Evolutionary conservation across 2,113 vertebrate genomes (phyloP).

Genomic region (Morone saxatilis): DNA sequence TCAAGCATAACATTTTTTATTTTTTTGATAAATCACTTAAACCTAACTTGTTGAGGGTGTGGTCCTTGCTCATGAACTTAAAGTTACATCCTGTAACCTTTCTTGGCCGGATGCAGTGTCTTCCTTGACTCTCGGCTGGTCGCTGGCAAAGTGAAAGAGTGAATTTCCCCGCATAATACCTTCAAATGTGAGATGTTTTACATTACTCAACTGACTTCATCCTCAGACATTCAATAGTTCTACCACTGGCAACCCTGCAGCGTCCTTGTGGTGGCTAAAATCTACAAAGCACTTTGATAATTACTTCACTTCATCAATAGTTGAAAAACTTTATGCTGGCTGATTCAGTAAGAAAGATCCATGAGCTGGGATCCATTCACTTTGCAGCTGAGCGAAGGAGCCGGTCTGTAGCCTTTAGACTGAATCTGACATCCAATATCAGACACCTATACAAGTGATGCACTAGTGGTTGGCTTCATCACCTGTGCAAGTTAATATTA

Average conservation of each 20-base stretch:
- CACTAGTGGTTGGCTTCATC: not conserved
- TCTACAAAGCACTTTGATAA: constrained; percentile 3
- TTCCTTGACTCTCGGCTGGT: too few relatives aligned
- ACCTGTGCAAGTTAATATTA: constrained; percentile 5
- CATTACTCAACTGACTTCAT: not conserved
- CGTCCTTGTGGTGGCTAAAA: accelerated
- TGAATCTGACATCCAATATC: constrained; percentile 8
- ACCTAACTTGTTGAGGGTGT: too few relatives aligned
- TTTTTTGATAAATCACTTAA: too few relatives aligned
- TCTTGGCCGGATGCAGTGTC: too few relatives aligned
- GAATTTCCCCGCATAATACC: too few relatives aligned
- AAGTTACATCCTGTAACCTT: too few relatives aligned
- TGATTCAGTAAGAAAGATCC: constrained; percentile 2
- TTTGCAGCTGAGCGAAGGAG: constrained; percentile 20
- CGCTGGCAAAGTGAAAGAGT: too few relatives aligned
- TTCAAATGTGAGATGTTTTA: not conserved
- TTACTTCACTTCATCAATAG: constrained; percentile 1
- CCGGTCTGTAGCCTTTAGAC: constrained; percentile 4
- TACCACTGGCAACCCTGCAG: not conserved
- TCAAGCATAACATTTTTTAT: too few relatives aligned
- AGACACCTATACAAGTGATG: constrained; percentile 6
- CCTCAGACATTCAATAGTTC: not conserved
- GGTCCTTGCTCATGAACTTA: too few relatives aligned
- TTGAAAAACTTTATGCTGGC: not conserved
- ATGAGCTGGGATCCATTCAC: not conserved